Evolutionary conservation across 2,888 invertebrate species (phyloP), one percentile per base, ranked within the genome.

Genomic region (Nephrocerus scutellatus): DNA sequence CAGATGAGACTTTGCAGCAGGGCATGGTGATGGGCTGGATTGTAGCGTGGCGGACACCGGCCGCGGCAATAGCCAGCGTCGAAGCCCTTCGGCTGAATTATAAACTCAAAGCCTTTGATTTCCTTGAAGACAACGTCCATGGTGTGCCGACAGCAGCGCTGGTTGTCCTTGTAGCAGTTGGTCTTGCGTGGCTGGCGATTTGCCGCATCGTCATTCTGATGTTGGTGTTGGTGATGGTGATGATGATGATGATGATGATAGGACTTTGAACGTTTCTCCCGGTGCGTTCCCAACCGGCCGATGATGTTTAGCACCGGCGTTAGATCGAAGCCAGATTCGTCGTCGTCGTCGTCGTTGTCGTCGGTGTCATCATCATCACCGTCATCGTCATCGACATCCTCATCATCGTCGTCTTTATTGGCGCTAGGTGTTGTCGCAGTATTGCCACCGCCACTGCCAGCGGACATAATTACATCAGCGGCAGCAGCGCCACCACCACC

Each of bases 51-150:
- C 1, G 80, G 81, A 55, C 82, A 82, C 30, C 77, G 71, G 4
- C 82, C 83, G 44, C 75, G 76, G 59, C 83, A 83, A 54, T 74
- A 81, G 10, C 80, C 82, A 1, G 81, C 81, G 57, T 83, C 80
- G 57, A 82, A 82, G 12, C 66, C 70, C 58, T 76, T 76, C n/a
- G 83, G 83, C 47, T 79, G 77, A 30, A 80, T 69, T 32, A 82
- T 79, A 51, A 76, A 79, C 46, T 76, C 75, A 56, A 77, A 76
- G 15, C 76, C 77, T 45, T 75, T 73, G 19, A 82, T 68, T 39
- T 80, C 77, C 48, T 75, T 75, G 56, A 83, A 81, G 28, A 72
- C 72, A 2, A 83, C 80, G 31, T 72, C 72, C 74, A 82, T 74
- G 33, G 74, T 71, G 56, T 80, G 79, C 10, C 81, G 70, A 54